Evolutionary conservation across 2,888 invertebrate species (phyloP).

Genomic region (Hypomecis atomaria): DNA sequence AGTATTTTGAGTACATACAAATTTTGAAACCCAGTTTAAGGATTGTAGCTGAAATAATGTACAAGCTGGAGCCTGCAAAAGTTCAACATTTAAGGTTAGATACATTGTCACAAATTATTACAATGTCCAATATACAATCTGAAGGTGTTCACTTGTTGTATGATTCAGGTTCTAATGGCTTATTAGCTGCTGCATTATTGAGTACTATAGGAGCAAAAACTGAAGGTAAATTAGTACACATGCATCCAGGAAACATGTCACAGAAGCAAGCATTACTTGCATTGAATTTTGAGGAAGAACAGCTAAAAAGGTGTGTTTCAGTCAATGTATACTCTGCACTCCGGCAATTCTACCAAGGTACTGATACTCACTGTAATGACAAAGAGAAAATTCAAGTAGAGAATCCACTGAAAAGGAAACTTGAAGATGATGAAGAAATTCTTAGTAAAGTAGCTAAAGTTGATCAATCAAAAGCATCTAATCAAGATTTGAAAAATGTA

Average conservation of each 20-base stretch:
- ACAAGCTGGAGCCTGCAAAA: conserved; percentile 90
- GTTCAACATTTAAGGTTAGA: conserved; percentile 93
- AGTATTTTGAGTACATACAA: conserved; percentile 94
- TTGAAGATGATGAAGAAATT: conserved; percentile 49
- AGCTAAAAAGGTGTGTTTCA: conserved; percentile 88
- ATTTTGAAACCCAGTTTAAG: conserved; percentile 92
- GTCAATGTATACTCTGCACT: conserved; percentile 91
- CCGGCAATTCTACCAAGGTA: conserved; percentile 87
- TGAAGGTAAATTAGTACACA: conserved; percentile 87
- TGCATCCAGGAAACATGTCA: conserved; percentile 92
- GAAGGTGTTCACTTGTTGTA: conserved; percentile 92
- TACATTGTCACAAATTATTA: conserved; percentile 94
- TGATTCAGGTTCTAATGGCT: conserved; percentile 94
- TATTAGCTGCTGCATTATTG: conserved; percentile 92
- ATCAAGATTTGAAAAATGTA: conserved; percentile 12
- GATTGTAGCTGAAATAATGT: conserved; percentile 93
- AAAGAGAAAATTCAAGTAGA: conserved; percentile 45
- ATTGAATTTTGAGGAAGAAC: conserved; percentile 91
- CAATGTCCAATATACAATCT: conserved; percentile 91
- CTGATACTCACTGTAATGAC: conserved; percentile 58
- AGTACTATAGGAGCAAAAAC: conserved; percentile 89
- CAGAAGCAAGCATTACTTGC: conserved; percentile 91
- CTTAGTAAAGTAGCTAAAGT: conserved; percentile 63
- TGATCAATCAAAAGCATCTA: conserved; percentile 39
- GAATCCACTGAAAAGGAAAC: conserved; percentile 64